Conservation (phyloP, 2,113 vertebrate species). For the Tenrec ecaudatus region DNA sequence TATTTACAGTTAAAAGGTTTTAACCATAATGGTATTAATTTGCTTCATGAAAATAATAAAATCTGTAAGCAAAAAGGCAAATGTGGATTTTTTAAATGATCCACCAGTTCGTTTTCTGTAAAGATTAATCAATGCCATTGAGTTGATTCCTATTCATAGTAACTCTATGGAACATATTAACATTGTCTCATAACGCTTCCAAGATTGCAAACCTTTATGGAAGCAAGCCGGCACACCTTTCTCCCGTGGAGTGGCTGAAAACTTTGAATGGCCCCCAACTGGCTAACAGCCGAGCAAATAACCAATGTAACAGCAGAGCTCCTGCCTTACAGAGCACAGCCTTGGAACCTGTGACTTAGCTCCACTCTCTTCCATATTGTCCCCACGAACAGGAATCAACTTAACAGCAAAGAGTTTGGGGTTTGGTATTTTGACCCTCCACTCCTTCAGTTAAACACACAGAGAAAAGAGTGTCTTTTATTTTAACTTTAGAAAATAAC, state of each 20-base stretch:
- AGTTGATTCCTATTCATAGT: too few species aligned
- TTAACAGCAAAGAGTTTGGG: neutral
- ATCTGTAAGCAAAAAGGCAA: conserved; percentile 29
- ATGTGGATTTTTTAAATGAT: neutral
- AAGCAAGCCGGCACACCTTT: too few species aligned
- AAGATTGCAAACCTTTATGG: too few species aligned
- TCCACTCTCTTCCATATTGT: neutral
- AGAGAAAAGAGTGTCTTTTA: conserved; percentile 15
- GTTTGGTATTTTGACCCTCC: neutral
- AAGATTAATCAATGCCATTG: neutral
- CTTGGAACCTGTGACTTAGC: neutral
- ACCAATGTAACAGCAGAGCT: neutral
- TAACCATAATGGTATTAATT: conserved; percentile 20
- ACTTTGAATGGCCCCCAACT: neutral
- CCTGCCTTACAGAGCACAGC: neutral
- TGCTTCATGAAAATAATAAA: neutral
- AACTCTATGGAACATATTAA: too few species aligned
- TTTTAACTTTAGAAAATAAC: conserved; percentile 38
- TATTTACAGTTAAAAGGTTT: neutral
- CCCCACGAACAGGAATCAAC: neutral
- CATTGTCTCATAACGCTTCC: too few species aligned
- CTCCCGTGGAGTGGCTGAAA: too few species aligned
- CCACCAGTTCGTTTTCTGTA: neutral
- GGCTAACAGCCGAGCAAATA: neutral
- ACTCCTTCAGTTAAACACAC: neutral